Percentiles rank a stretch among this genome's conserved stretches.
phyloP scores from a whole-genome alignment of 1,140 invertebrate genomes.

The Dolichoris vasculosae region DNA sequence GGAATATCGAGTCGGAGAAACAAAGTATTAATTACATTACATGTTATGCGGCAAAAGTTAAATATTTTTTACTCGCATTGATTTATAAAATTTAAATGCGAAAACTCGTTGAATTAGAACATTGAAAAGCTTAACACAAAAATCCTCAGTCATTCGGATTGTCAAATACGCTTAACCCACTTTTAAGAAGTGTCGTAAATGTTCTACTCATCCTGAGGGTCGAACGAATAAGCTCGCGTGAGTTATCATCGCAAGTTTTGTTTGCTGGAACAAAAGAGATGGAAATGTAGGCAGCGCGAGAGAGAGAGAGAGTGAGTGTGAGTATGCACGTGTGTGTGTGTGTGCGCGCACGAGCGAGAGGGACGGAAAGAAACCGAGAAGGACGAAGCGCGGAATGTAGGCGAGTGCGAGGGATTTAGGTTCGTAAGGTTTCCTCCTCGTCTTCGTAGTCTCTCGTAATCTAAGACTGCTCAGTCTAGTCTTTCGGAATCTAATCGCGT shows the following conservation, averaged over 20 bases:
- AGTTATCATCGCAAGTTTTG: slow-evolving; percentile 36
- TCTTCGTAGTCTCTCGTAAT: slow-evolving; percentile 64
- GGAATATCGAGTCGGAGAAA: no score
- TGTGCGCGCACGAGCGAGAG: no score
- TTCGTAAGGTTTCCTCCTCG: slow-evolving; percentile 68
- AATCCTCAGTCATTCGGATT: background rate
- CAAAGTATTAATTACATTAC: no score
- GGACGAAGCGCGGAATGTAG: slow-evolving; percentile 58
- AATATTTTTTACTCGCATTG: background rate
- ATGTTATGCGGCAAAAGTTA: background rate
- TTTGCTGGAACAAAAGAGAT: background rate
- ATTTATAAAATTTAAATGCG: background rate
- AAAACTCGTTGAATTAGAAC: slow-evolving; percentile 6
- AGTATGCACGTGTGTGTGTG: no score
- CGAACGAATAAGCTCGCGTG: slow-evolving; percentile 24
- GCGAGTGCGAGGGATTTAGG: slow-evolving; percentile 63
- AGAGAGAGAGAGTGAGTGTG: background rate
- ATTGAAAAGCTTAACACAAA: background rate
- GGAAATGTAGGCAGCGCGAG: background rate
- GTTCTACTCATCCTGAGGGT: slow-evolving; percentile 28
- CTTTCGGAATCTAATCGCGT: slow-evolving; percentile 63
- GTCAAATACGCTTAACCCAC: slow-evolving; percentile 43
- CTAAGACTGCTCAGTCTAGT: slow-evolving; percentile 64
- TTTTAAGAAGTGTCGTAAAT: slow-evolving; percentile 18
- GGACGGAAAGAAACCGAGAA: slow-evolving; percentile 10